These are phyloP conservation scores for Bovichtus variegatus DNA, from an alignment of 2,797 vertebrate species.

Conservation along the genomic window DNA sequence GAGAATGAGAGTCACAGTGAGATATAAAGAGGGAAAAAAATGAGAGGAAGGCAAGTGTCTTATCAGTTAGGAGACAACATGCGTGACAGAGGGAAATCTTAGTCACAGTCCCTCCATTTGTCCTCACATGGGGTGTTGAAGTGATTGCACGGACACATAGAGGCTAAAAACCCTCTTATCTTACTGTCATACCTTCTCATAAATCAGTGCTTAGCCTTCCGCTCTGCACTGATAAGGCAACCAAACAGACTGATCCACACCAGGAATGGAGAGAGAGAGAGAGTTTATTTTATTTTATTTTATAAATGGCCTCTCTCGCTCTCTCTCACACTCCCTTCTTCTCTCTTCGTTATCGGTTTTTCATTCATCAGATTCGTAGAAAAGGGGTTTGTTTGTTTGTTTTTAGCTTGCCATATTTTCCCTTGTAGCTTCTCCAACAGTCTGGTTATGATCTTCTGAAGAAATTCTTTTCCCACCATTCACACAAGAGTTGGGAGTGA, in stretches of 20 bases:
- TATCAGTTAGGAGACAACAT: slow-evolving; percentile 64
- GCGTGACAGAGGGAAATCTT: slow-evolving; percentile 67
- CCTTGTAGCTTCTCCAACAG: slow-evolving; percentile 61
- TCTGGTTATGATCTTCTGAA: slow-evolving; percentile 64
- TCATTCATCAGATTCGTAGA: slow-evolving; percentile 71
- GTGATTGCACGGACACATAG: slow-evolving; percentile 62
- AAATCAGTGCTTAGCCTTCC: slow-evolving; percentile 73
- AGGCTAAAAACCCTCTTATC: slow-evolving; percentile 77
- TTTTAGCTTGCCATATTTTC: slow-evolving; percentile 52
- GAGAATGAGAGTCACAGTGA: slow-evolving; percentile 31
- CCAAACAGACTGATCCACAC: slow-evolving; percentile 60
- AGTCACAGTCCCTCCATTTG: slow-evolving; percentile 63
- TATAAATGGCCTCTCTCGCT: slow-evolving; percentile 35
- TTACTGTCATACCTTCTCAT: slow-evolving; percentile 71
- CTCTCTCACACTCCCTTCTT: slow-evolving; percentile 40
- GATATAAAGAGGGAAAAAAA: slow-evolving; percentile 35
- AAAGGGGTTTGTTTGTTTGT: slow-evolving; percentile 54
- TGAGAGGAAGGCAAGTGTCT: slow-evolving; percentile 38
- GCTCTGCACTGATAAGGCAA: slow-evolving; percentile 74
- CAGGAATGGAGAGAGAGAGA: slow-evolving; percentile 48
- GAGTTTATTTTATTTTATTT: slow-evolving; percentile 31
- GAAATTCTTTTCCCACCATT: slow-evolving; percentile 45
- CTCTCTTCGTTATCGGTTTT: slow-evolving; percentile 65
- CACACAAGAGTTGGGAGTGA: slow-evolving; percentile 32
- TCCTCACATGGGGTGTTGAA: slow-evolving; percentile 56